Evolutionary conservation across 2,113 vertebrate species (phyloP).

Genomic region (Indicator indicator): DNA sequence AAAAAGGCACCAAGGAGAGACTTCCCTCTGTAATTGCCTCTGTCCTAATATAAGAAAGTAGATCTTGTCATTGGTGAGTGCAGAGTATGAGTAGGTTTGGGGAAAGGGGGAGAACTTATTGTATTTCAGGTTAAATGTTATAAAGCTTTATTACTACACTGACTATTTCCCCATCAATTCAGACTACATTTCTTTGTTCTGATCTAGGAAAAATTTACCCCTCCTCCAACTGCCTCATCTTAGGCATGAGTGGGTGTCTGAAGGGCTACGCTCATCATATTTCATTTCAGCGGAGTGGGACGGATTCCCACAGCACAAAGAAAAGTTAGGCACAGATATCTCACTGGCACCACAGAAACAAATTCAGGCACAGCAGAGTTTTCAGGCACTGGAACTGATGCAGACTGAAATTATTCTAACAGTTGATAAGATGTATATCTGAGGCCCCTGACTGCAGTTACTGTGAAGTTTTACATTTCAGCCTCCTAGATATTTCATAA

Average conservation of each 20-base stretch:
- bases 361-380: constrained; percentile 19
- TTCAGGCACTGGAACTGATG: not conserved
- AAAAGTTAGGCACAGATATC: not conserved
- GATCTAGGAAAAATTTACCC: not conserved
- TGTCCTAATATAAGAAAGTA: not conserved
- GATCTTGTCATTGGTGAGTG: not conserved
- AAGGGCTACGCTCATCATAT: not conserved
- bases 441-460: not conserved
- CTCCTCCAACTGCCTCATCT: not conserved
- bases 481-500: not conserved
- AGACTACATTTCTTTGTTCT: constrained; percentile 7
- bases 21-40: not conserved
- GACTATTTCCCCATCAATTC: not conserved
- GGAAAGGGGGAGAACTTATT: not conserved
- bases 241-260: not conserved
- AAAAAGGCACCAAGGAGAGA: not conserved
- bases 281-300: constrained; percentile 4
- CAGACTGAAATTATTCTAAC: constrained; percentile 24
- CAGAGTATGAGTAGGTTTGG: not conserved
- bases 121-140: not conserved
- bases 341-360: not conserved
- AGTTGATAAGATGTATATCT: constrained; percentile 21
- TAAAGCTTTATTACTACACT: not conserved
- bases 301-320: not conserved
- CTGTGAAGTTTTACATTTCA: constrained; percentile 15